Conservation (phyloP, 2,888 invertebrate species). For the Octodonta nipae region DNA sequence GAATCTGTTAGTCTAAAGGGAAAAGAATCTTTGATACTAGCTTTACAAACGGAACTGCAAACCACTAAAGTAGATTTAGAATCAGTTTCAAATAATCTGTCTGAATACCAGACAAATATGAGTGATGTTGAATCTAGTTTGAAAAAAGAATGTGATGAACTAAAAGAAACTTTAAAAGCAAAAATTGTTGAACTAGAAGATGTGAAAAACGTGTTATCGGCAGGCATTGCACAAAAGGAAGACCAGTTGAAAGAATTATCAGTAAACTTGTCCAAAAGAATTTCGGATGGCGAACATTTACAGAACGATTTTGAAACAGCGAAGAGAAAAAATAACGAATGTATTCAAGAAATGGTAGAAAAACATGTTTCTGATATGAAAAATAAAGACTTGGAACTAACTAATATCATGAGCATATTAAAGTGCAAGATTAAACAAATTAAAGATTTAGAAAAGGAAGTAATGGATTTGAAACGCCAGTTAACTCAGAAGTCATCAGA, state of each 20-base stretch:
- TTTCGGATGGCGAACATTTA: no score
- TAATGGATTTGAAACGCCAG: no score
- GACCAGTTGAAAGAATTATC: conserved; percentile 37
- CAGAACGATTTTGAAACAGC: no score
- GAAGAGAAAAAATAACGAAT: no score
- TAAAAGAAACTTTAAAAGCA: conserved; percentile 26
- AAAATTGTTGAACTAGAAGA: conserved; percentile 31
- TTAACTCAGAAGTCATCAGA: no score
- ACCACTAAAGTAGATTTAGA: conserved; percentile 29
- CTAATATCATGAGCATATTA: no score
- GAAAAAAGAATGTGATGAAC: conserved; percentile 30
- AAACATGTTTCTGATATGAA: no score
- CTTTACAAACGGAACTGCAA: conserved; percentile 29
- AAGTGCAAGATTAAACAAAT: no score
- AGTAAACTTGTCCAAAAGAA: neutral
- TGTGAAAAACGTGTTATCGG: conserved; percentile 24
- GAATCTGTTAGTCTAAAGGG: conserved; percentile 6
- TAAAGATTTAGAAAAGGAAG: no score
- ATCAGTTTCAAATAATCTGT: conserved; percentile 25
- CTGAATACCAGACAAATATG: conserved; percentile 28
- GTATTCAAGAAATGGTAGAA: no score
- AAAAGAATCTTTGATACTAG: conserved; percentile 14
- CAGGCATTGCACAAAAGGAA: conserved; percentile 22
- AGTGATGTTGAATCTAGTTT: conserved; percentile 23
- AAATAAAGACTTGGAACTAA: no score